Evolutionary conservation across 2,113 vertebrate genomes (phyloP), one percentile per base, ranked within the genome.

Genomic region (Lonchura striata): DNA sequence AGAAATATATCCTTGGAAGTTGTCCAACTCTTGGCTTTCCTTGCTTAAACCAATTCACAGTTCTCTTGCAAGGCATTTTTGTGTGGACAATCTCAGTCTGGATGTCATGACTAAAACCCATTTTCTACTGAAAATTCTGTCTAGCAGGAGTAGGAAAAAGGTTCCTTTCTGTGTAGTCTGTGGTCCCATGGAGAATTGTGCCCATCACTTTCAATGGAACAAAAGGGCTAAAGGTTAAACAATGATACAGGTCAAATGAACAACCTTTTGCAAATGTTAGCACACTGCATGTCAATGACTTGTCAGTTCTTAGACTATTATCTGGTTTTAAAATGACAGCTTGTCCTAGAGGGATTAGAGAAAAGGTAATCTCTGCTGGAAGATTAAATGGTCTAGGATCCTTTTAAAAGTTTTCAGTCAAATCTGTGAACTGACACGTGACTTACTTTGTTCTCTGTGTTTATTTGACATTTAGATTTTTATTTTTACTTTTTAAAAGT

Each of bases 221-320:
- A 90, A n/a, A 59, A 88, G 76, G 76, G 66, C 90, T 92, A 90
- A 96, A 97, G 95, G 95, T 96, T 95, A 93, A 91, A 92, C 71
- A 93, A 75, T 75, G 86, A 28, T 50, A 68, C 76, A 82, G 92
- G 88, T 95, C 92, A 96, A 75, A 90, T 85, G 86, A 77, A 31
- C 74, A 95, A 81, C 78, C 80, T 91, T 94, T 92, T 78, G 57
- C 82, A 96, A 96, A 95, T 97, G 86, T 77, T 92, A 95, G 80
- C 72, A 68, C 0, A 13, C 71, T 44, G 42, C 75, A 61, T 89
- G 85, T 86, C 90, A 93, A n/a, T 92, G 87, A 68, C 60, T 94
- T 96, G 95, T 94, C 94, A 95, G 77, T 87, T 95, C 85, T 92
- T 74, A 86, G 95, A 57, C 88, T 91, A 71, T 95, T 94, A 94